Percentiles rank a stretch among this genome's conserved stretches.
phyloP scores from a whole-genome alignment of 1,140 invertebrate genomes.

The Philotrypesis tridentata region DNA sequence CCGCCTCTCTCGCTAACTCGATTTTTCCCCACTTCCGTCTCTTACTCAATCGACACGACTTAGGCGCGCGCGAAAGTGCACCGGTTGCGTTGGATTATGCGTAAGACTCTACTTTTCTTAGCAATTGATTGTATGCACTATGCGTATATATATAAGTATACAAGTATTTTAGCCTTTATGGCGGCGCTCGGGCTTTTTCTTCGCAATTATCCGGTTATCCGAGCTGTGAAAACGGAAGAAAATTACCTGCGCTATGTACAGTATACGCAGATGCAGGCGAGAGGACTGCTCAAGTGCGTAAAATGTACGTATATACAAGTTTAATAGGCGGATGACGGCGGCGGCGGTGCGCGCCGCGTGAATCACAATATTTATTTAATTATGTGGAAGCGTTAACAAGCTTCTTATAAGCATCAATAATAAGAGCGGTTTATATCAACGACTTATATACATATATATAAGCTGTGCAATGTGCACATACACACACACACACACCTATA shows the following conservation, averaged over 20 bases:
- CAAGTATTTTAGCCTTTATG: no score
- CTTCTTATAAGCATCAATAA: background rate
- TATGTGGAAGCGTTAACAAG: background rate
- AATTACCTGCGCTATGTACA: no score
- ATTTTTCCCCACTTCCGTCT: conserved; percentile 7
- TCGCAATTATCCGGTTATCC: no score
- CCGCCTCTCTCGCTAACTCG: background rate
- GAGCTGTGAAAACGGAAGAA: no score
- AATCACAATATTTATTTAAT: background rate
- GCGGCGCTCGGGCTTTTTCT: no score
- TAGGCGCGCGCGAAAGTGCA: background rate
- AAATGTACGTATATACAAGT: background rate
- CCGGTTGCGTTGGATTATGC: background rate
- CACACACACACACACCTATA: no score
- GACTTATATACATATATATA: no score
- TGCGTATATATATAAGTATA: no score
- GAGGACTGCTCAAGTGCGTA: background rate
- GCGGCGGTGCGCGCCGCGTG: no score
- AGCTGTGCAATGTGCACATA: no score
- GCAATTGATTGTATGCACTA: background rate
- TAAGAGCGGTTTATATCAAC: background rate
- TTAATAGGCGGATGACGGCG: no score
- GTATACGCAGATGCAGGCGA: no score
- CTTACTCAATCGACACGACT: background rate
- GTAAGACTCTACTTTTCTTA: background rate